Base-by-base conservation (phyloP, 2,888 invertebrate species). In the Teinopalpus imperialis region DNA sequence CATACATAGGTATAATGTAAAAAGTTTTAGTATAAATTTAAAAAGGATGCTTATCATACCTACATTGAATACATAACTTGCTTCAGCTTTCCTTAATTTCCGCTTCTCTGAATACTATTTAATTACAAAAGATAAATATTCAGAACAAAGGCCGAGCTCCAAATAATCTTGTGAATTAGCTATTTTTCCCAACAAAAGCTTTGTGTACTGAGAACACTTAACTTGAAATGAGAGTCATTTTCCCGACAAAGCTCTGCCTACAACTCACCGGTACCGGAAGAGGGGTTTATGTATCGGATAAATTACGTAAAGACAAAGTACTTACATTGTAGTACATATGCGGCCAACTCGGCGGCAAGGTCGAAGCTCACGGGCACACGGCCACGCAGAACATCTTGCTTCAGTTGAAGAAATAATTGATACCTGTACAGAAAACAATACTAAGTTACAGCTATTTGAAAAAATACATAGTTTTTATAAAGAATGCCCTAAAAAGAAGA, bases 371-470 rank as follows among this genome's bases (percentile, higher is more conserved):
- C 95, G 3, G 98, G 97, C 61, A 98, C 89, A 57, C 98, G 92
- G 51, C 97, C 98, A 77, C 98, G 97, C 41, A 98, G 91, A 61
- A 98, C 95, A 78, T 98, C 98, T 90, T 97, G 96, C 86, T 98
- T 98, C 69, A 98, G 93, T 92, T 98, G 98, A 65, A 98, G 92
- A 82, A 98, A 98, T 82, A 98, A 94, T 90, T 98, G 98, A 89
- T 98, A 98, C 91, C 98, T 97, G 69, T 9, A 46, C 10, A 48
- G n/a, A 44, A 37, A 34, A 27, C 30, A 20, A 29, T n/a, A n/a
- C n/a, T n/a, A n/a, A n/a, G n/a, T n/a, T n/a, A n/a, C n/a, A n/a
- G n/a, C n/a, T n/a, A n/a, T n/a, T n/a, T n/a, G n/a, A n/a, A n/a
- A n/a, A n/a, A n/a, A n/a, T n/a, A n/a, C n/a, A n/a, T n/a, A n/a